These are phyloP conservation scores for Nephrotoma appendiculata DNA, from an alignment of 2,888 invertebrate genomes.

Conservation along the genomic window DNA sequence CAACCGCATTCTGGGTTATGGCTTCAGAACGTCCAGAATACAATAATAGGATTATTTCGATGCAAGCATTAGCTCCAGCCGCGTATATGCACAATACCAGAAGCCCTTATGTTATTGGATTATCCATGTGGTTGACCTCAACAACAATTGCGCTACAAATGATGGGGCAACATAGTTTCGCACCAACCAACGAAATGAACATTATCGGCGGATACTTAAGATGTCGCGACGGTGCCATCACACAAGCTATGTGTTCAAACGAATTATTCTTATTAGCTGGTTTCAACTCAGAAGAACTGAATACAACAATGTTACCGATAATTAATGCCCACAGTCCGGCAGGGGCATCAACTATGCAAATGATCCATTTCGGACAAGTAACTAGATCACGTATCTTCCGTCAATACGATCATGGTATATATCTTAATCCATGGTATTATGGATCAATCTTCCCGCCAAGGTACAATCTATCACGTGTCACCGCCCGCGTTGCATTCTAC, in stretches of 20 bases:
- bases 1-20: slow-evolving; percentile 40
- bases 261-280: slow-evolving; percentile 46
- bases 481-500: slow-evolving; percentile 40
- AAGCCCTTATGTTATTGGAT: slow-evolving; percentile 28
- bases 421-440: slow-evolving; percentile 35
- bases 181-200: slow-evolving; percentile 35
- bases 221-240: slow-evolving; percentile 36
- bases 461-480: slow-evolving; percentile 37
- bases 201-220: slow-evolving; percentile 28
- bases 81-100: slow-evolving; percentile 35
- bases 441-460: slow-evolving; percentile 35
- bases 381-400: slow-evolving; percentile 31
- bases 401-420: slow-evolving; percentile 32
- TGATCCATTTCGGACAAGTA: slow-evolving; percentile 33
- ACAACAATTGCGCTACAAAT: slow-evolving; percentile 27
- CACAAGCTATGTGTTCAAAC: slow-evolving; percentile 41
- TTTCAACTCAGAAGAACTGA: slow-evolving; percentile 39
- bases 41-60: slow-evolving; percentile 36
- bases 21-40: slow-evolving; percentile 37
- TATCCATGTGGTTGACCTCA: not conserved
- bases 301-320: slow-evolving; percentile 35
- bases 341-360: slow-evolving; percentile 31
- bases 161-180: slow-evolving; percentile 35
- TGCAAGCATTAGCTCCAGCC: slow-evolving; percentile 42
- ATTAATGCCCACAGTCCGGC: slow-evolving; percentile 33